Base-by-base conservation (phyloP, 2,797 vertebrate genomes). In the Pithecia hirsuta region DNA sequence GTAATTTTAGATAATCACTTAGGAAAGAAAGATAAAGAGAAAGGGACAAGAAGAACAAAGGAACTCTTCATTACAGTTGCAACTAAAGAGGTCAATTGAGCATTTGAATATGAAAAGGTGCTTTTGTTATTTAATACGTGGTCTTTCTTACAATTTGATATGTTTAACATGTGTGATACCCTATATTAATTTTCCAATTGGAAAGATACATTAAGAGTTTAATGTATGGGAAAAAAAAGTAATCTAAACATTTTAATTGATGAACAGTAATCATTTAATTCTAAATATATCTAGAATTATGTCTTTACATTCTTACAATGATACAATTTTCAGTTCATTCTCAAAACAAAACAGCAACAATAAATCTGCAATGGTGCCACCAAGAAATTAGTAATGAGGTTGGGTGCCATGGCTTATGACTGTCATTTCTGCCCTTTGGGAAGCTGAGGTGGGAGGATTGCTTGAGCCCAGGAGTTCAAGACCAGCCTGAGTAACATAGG, bases 141-240 rank as follows among this genome's bases (percentile, higher is more conserved):
- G 1, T 1, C 9, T 78, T 87, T 84, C 78, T 76, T 79, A 72
- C 33, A 14, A 89, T 36, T 70, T 81, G n/a, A 82, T 59, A 64
- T 36, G 1, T 57, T 93, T 70, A 74, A 81, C 28, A 92, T 64
- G 50, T 89, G 91, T 90, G 59, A 79, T 22, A 74, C 2, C 2
- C 30, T 86, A 50, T 57, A 89, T 87, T 95, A 76, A 19, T 67
- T 80, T 89, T 97, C 36, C 30, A 95, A 30, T 85, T 91, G 92
- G 78, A 88, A 93, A 91, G 55, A 36, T 81, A 72, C 4, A 4
- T 89, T 81, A 55, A 95, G 41, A 36, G n/a, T 91, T 59, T 61
- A 5, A 79, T 76, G 5, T 55, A 22, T 22, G 20, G 30, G 87
- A n/a, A 93, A 89, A 74, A 74, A 91, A 79, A 89, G 22, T 52